Conservation (phyloP, 2,888 invertebrate genomes). For the Acleris literana region DNA sequence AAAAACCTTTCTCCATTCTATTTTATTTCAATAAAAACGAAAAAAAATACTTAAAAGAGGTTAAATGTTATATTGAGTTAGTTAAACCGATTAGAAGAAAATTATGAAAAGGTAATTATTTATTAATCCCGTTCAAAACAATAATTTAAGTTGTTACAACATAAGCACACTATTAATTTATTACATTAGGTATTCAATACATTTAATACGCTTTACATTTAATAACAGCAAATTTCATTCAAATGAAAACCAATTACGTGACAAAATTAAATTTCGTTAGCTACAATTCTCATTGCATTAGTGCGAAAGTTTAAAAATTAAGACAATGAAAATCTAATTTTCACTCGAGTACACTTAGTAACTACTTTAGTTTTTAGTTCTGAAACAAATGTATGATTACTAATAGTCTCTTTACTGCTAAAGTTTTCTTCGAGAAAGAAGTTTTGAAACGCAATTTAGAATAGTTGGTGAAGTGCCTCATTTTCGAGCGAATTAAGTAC, state of each 20-base stretch:
- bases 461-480: slow-evolving; percentile 4
- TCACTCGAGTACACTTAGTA: slow-evolving; percentile 25
- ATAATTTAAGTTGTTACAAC: too few relatives aligned
- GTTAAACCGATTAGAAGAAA: too few relatives aligned
- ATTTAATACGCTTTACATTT: background rate
- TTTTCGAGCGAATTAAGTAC: slow-evolving; percentile 7
- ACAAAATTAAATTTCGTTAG: background rate
- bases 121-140: too few relatives aligned
- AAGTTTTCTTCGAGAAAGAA: slow-evolving; percentile 15
- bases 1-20: too few relatives aligned
- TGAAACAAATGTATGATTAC: slow-evolving; percentile 18
- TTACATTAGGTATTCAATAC: too few relatives aligned
- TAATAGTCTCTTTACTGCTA: slow-evolving; percentile 19
- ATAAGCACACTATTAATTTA: too few relatives aligned
- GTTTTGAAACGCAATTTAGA: slow-evolving; percentile 10
- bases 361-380: slow-evolving; percentile 30
- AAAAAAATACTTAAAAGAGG: too few relatives aligned
- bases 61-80: too few relatives aligned
- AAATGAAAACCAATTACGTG: background rate
- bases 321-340: slow-evolving; percentile 19
- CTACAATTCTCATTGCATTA: slow-evolving; percentile 4
- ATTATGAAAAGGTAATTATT: too few relatives aligned
- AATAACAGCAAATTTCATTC: background rate
- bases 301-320: slow-evolving; percentile 18
- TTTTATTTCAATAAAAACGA: too few relatives aligned